Conservation (phyloP, 2,797 vertebrate species). For the Chelmon rostratus region DNA sequence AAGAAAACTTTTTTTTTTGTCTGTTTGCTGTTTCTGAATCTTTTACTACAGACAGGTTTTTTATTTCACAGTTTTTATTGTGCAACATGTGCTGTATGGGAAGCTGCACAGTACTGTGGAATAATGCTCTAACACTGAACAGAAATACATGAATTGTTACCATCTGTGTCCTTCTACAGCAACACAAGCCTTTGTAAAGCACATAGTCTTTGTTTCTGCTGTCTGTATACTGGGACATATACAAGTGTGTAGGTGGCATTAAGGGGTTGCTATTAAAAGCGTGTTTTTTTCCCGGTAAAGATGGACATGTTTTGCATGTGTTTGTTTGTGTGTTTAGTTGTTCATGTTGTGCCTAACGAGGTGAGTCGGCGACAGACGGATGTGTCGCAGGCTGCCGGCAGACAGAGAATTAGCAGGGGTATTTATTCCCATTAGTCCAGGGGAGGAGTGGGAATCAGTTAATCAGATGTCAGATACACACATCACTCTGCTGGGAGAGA, state of each 20-base stretch:
- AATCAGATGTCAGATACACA: constrained; percentile 63
- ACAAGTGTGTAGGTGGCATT: not conserved
- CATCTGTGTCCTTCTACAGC: not conserved
- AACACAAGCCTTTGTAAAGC: not conserved
- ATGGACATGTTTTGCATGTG: not conserved
- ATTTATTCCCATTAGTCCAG: constrained; percentile 74
- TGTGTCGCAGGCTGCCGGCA: constrained; percentile 54
- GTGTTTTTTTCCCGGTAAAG: not conserved
- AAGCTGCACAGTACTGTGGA: not conserved
- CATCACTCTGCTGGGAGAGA: constrained; percentile 39
- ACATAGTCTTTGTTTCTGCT: not conserved
- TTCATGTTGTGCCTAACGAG: constrained; percentile 50
- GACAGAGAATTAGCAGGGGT: constrained; percentile 72
- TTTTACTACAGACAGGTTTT: not conserved
- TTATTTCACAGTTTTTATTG: not conserved
- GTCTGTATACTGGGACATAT: too few relatives aligned
- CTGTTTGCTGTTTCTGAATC: not conserved
- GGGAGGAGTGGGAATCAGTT: constrained; percentile 66
- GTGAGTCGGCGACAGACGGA: constrained; percentile 54
- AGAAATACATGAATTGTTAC: not conserved
- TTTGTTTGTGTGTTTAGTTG: constrained; percentile 6
- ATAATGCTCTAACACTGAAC: not conserved
- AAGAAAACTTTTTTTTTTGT: not conserved
- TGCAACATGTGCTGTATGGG: not conserved
- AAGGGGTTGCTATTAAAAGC: not conserved